Percentiles rank a stretch among this genome's conserved stretches.
These are phyloP conservation scores for Augiades crinisus DNA, from an alignment of 2,888 invertebrate species.

Conservation along the genomic window DNA sequence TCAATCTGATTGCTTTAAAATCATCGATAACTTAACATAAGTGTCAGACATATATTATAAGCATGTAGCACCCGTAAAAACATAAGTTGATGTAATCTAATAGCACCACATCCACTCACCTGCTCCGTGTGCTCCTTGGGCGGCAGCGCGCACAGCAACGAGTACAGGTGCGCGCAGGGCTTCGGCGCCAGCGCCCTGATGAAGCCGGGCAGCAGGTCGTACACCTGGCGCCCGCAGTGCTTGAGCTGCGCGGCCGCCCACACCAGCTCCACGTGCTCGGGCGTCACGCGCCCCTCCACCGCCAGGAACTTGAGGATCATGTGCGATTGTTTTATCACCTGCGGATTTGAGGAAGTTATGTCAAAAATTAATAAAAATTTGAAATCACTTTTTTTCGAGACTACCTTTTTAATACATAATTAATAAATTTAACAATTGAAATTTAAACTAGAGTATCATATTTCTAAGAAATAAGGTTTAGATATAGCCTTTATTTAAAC, in stretches of 20 bases:
- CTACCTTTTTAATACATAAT: neutral
- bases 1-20: conserved; percentile 1
- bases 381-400: too few relatives aligned
- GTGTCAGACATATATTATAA: too few relatives aligned
- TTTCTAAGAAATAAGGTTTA: too few relatives aligned
- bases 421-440: too few relatives aligned
- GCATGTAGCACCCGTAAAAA: too few relatives aligned
- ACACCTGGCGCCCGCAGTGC: conserved; percentile 96
- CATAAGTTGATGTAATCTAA: too few relatives aligned
- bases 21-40: too few relatives aligned
- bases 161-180: conserved; percentile 93
- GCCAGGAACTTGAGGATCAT: conserved; percentile 95
- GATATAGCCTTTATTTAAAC: too few relatives aligned
- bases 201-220: conserved; percentile 93
- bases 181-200: conserved; percentile 94
- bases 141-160: conserved; percentile 92
- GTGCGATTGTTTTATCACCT: conserved; percentile 97
- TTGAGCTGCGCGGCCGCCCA: conserved; percentile 98
- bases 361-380: too few relatives aligned
- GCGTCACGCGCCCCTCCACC: conserved; percentile 93
- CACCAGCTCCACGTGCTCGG: conserved; percentile 94
- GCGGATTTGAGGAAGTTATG: conserved; percentile 19
- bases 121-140: conserved; percentile 96
- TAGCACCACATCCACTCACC: conserved; percentile 68
- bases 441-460: too few relatives aligned